Evolutionary conservation across 2,797 vertebrate species (phyloP), one percentile per base, ranked within the genome.

Genomic region (Sparus aurata): DNA sequence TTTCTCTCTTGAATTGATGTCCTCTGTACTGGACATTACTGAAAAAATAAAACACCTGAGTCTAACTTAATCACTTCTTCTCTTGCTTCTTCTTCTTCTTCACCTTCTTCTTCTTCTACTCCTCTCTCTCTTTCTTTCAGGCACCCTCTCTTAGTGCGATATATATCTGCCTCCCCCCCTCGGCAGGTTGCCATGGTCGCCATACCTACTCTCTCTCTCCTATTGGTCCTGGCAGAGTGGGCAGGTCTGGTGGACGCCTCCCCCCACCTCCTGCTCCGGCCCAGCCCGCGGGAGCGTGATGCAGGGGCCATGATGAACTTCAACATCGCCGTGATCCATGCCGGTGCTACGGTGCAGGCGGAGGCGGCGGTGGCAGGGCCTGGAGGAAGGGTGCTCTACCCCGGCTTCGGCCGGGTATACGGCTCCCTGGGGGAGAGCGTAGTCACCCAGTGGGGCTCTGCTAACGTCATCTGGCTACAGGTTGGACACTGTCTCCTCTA

Each of bases 321-420:
- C 87, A 98, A 98, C 93, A 97, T 98, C 66, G 96, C 97, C 27
- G 96, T 98, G 71, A 97, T 98, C 74, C 95, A 96, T 34, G 95
- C 95, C 0, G 95, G 95, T 50, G 92, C 94, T 11, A 94, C 93
- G 2, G 89, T 92, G 75, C 95, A 95, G 82, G 89, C 94, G 0
- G 95, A 95, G 80, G 94, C 93, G n/a, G 94, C 94, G 9, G 93
- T 92, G 72, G 90, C 95, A 1, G 94, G 93, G 57, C 88, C 93
- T 3, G 95, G 93, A 41, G 95, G 95, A 70, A 90, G 93, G 91
- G 95, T 96, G 85, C 92, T 95, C 53, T 96, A 95, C 89, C 94
- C 95, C 0, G 94, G 94, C 62, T 95, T 95, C 1, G 95, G 95
- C 46, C 93, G 95, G 79, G 95, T 95, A 5, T 95, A 95, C 69